phyloP scores from a whole-genome alignment of 2,888 invertebrate genomes.

The Bimastos eiseni region DNA sequence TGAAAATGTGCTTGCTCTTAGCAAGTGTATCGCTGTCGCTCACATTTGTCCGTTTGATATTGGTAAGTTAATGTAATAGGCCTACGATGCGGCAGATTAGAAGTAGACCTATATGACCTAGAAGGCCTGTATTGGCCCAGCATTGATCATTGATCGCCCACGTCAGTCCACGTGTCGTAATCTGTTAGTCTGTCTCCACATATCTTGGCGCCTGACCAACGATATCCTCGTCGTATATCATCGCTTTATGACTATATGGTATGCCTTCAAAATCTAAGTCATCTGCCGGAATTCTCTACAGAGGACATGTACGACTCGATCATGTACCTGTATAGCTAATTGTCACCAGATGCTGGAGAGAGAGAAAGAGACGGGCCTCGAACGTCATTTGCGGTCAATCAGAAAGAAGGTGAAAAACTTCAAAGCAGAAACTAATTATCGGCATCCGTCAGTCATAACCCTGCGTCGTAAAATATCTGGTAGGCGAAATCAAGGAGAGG shows the following conservation, averaged over 20 bases:
- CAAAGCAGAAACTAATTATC: constrained; percentile 6
- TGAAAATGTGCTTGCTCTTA: no score
- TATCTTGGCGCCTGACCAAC: background rate
- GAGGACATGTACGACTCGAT: background rate
- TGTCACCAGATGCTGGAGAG: background rate
- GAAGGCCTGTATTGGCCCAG: no score
- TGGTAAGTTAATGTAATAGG: no score
- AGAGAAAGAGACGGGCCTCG: background rate
- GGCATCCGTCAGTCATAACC: background rate
- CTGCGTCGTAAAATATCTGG: background rate
- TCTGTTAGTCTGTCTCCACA: background rate
- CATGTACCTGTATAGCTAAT: background rate
- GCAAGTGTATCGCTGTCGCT: no score
- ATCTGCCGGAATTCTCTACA: background rate
- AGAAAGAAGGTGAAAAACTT: background rate
- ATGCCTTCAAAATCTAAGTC: background rate
- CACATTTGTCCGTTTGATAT: no score
- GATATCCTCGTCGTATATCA: background rate
- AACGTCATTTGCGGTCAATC: constrained; percentile 1
- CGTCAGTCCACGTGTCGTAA: background rate
- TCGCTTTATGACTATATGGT: background rate
- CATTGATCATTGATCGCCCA: background rate
- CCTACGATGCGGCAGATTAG: no score
- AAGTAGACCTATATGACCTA: no score
- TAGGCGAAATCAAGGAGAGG: background rate